A percentile compares a stretch with the other conserved stretches of the same genome.
Conservation (phyloP, 2,113 vertebrate species). For the Thomomys bottae region DNA sequence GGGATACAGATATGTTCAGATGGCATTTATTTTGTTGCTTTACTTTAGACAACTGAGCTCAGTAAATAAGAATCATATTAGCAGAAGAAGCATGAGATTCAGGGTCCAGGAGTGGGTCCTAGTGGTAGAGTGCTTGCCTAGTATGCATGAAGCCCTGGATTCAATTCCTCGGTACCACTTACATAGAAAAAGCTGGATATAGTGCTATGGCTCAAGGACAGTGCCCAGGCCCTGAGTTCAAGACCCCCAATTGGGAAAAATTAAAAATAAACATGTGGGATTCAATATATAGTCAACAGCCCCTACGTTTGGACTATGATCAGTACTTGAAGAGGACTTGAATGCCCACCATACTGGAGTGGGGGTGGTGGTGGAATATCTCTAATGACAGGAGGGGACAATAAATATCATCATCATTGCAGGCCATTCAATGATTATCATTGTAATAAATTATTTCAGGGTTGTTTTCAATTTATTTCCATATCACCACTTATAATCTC, state of each 20-base stretch:
- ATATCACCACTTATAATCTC: accelerated
- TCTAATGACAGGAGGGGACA: background rate
- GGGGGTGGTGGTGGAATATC: background rate
- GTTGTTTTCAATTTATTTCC: background rate
- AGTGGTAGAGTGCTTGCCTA: no score
- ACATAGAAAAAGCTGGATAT: no score
- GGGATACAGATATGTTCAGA: background rate
- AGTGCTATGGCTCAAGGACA: no score
- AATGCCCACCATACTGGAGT: background rate
- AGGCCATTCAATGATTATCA: background rate
- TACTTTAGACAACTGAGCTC: background rate
- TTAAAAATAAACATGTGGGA: no score
- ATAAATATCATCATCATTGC: accelerated
- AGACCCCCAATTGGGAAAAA: no score
- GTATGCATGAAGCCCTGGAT: no score
- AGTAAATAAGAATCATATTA: background rate
- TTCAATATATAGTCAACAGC: background rate
- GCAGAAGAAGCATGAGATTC: background rate
- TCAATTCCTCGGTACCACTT: no score
- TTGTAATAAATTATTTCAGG: no score
- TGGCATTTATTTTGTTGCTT: background rate
- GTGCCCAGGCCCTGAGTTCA: no score
- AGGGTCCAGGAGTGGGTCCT: no score
- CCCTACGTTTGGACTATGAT: background rate
- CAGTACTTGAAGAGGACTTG: background rate